Evolutionary conservation across 2,113 vertebrate species (phyloP).

Genomic region (Todiramphus chloris): DNA sequence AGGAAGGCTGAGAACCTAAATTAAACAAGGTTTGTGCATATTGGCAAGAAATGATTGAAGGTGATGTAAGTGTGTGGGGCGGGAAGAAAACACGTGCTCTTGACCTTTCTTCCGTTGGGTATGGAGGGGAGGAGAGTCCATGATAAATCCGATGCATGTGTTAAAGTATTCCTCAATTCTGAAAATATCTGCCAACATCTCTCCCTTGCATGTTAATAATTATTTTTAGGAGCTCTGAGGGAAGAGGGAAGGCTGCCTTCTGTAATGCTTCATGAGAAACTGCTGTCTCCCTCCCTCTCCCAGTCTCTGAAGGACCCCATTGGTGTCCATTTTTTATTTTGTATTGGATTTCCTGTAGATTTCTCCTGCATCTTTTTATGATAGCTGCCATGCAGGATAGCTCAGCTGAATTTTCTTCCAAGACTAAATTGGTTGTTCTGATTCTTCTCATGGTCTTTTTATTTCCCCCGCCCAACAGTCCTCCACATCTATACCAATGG

Average conservation of each 20-base stretch:
- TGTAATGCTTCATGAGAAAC: slow-evolving; percentile 6
- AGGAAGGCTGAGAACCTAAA: not conserved
- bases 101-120: not conserved
- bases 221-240: slow-evolving; percentile 38
- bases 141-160: not conserved
- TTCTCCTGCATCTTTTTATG: slow-evolving; percentile 60
- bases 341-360: slow-evolving; percentile 56
- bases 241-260: not conserved
- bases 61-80: not conserved
- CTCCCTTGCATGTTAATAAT: slow-evolving; percentile 30
- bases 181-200: not conserved
- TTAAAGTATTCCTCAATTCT: not conserved
- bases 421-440: slow-evolving; percentile 59
- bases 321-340: slow-evolving; percentile 40
- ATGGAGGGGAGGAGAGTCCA: not conserved
- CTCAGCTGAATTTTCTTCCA: slow-evolving; percentile 60
- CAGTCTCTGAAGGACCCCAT: slow-evolving; percentile 19
- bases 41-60: slow-evolving; percentile 47
- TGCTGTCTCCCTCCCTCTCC: not conserved
- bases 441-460: slow-evolving; percentile 37
- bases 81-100: not conserved
- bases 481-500: slow-evolving; percentile 53
- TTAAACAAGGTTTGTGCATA: not conserved
- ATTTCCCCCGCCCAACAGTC: slow-evolving; percentile 30
- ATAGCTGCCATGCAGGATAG: slow-evolving; percentile 55